Percentiles rank a stretch among this genome's conserved stretches.
Evolutionary conservation across 2,888 invertebrate species (phyloP).

Genomic region (Agrotis ipsilon): DNA sequence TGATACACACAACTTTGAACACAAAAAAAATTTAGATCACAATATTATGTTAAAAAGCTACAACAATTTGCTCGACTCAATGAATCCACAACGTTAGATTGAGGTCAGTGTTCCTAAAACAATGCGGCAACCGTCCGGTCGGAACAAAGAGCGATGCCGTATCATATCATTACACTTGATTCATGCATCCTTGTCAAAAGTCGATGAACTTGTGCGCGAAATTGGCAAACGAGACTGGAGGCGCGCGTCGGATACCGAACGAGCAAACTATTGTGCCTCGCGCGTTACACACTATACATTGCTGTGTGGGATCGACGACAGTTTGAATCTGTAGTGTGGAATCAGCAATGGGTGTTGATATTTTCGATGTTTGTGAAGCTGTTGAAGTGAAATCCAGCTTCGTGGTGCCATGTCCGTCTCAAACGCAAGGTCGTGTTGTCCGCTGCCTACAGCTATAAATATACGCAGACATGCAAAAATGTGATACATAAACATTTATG

Average conservation of each 20-base stretch:
- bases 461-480: constrained; percentile 89
- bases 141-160: constrained; percentile 75
- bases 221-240: constrained; percentile 85
- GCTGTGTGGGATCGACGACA: constrained; percentile 9
- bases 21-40: constrained; percentile 4
- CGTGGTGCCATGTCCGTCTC: constrained; percentile 80
- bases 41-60: constrained; percentile 9
- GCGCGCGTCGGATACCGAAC: constrained; percentile 78
- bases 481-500: constrained; percentile 83
- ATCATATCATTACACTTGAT: constrained; percentile 77
- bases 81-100: constrained; percentile 42
- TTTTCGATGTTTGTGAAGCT: constrained; percentile 29
- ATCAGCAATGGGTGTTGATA: constrained; percentile 62
- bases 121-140: constrained; percentile 64
- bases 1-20: neutral
- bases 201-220: constrained; percentile 90
- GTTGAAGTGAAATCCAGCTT: constrained; percentile 61
- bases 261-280: constrained; percentile 50
- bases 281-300: constrained; percentile 25
- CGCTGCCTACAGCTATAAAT: constrained; percentile 88
- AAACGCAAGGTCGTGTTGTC: constrained; percentile 86
- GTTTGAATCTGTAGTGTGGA: constrained; percentile 22
- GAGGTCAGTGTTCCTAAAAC: constrained; percentile 64
- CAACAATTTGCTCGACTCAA: constrained; percentile 34
- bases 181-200: constrained; percentile 80